Conservation (phyloP, 1,140 invertebrate species). For the Drosophila lini region DNA sequence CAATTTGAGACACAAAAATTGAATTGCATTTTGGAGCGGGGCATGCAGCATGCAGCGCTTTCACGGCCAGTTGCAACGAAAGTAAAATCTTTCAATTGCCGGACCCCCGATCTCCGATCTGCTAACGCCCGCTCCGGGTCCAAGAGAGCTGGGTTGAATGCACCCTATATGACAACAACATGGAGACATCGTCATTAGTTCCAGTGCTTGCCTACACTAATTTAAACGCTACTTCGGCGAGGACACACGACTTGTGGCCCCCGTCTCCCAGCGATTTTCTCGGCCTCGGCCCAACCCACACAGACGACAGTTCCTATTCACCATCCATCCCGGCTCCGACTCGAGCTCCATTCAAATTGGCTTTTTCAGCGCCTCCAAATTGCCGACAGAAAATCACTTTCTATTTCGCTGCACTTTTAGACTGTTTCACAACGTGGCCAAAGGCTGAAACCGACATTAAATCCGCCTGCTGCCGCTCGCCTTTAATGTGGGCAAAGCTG, state of each 20-base stretch:
- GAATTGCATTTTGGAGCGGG: constrained; percentile 56
- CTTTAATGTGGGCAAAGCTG: constrained; percentile 54
- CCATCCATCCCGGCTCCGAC: constrained; percentile 37
- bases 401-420: constrained; percentile 68
- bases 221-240: constrained; percentile 69
- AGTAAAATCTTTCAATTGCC: constrained; percentile 64
- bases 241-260: constrained; percentile 48
- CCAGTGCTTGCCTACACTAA: constrained; percentile 77
- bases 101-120: constrained; percentile 13
- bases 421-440: constrained; percentile 42
- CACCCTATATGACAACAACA: constrained; percentile 48
- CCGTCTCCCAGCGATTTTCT: constrained; percentile 1
- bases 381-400: constrained; percentile 74
- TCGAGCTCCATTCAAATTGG: constrained; percentile 55
- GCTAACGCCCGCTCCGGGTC: not conserved
- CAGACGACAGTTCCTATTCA: constrained; percentile 16
- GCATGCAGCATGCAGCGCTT: constrained; percentile 62
- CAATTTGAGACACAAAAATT: constrained; percentile 64
- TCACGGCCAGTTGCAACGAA: constrained; percentile 70
- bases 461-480: constrained; percentile 29
- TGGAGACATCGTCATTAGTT: constrained; percentile 70
- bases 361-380: constrained; percentile 74
- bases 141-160: constrained; percentile 62
- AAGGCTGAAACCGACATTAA: constrained; percentile 24
- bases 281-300: constrained; percentile 22